A percentile compares a stretch with the other conserved stretches of the same genome.
Evolutionary conservation across 1,140 invertebrate genomes (phyloP).

Genomic region (Ceratitis capitata): DNA sequence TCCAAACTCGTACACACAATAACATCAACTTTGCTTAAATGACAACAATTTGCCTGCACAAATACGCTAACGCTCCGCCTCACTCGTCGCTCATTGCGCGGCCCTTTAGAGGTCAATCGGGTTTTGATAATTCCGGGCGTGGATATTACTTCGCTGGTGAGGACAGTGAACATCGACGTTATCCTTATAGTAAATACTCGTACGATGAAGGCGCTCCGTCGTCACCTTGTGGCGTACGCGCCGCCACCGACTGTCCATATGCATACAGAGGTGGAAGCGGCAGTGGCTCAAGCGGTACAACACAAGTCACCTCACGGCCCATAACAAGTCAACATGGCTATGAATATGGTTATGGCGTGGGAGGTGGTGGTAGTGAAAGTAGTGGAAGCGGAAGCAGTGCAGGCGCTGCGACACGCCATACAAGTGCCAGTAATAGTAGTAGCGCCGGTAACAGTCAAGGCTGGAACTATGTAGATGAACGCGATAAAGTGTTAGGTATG

Average conservation of each 20-base stretch:
- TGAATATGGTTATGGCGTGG: not conserved
- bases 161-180: constrained; percentile 52
- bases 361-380: not conserved
- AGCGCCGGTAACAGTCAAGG: constrained; percentile 42
- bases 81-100: not conserved
- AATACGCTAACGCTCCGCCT: constrained; percentile 15
- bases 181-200: constrained; percentile 48
- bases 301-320: constrained; percentile 52
- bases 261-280: constrained; percentile 38
- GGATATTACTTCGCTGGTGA: constrained; percentile 66
- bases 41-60: no score
- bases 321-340: constrained; percentile 54
- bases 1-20: not conserved
- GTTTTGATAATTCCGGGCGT: constrained; percentile 65
- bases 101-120: constrained; percentile 57
- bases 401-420: constrained; percentile 17
- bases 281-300: constrained; percentile 41
- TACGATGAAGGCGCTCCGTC: constrained; percentile 46
- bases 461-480: constrained; percentile 60
- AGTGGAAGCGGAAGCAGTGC: constrained; percentile 22
- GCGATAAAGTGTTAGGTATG: constrained; percentile 48
- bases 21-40: constrained; percentile 37
- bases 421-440: constrained; percentile 41
- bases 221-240: constrained; percentile 52
- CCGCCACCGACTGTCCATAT: constrained; percentile 55